These are phyloP conservation scores for Ostrea edulis DNA, from an alignment of 1,140 invertebrate species.

Conservation along the genomic window DNA sequence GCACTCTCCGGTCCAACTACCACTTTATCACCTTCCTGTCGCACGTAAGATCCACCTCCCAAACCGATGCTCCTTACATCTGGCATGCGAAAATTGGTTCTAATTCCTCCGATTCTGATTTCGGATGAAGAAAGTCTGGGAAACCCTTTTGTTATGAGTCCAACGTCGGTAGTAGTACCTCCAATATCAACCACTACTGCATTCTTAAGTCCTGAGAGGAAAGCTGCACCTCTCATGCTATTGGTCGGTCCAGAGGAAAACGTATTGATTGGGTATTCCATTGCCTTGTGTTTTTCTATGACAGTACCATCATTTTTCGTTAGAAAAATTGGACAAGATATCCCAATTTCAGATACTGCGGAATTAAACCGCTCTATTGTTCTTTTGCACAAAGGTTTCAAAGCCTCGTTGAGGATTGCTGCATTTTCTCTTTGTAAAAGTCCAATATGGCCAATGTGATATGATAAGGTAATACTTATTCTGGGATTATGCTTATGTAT, in stretches of 20 bases:
- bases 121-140: slow-evolving; percentile 71
- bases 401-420: slow-evolving; percentile 73
- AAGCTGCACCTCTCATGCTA: slow-evolving; percentile 77
- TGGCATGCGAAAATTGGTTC: slow-evolving; percentile 76
- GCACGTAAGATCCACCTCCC: slow-evolving; percentile 75
- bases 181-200: slow-evolving; percentile 77
- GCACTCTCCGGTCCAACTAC: slow-evolving; percentile 73
- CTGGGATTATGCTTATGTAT: slow-evolving; percentile 65
- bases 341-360: slow-evolving; percentile 65
- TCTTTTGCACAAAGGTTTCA: slow-evolving; percentile 70
- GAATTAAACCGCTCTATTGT: slow-evolving; percentile 70
- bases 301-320: slow-evolving; percentile 76
- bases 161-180: slow-evolving; percentile 75
- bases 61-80: slow-evolving; percentile 75
- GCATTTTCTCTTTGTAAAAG: slow-evolving; percentile 76
- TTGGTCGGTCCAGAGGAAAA: slow-evolving; percentile 78
- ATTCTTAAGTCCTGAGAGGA: slow-evolving; percentile 68
- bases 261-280: slow-evolving; percentile 68
- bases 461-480: slow-evolving; percentile 68
- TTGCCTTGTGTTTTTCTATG: slow-evolving; percentile 58
- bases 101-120: slow-evolving; percentile 69
- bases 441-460: slow-evolving; percentile 73
- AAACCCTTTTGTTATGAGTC: slow-evolving; percentile 71
- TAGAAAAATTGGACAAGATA: slow-evolving; percentile 72
- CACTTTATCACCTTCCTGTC: slow-evolving; percentile 25